A percentile compares a stretch with the other conserved stretches of the same genome.
Evolutionary conservation across 2,888 invertebrate species (phyloP).

Genomic region (Synanthedon tipuliformis): DNA sequence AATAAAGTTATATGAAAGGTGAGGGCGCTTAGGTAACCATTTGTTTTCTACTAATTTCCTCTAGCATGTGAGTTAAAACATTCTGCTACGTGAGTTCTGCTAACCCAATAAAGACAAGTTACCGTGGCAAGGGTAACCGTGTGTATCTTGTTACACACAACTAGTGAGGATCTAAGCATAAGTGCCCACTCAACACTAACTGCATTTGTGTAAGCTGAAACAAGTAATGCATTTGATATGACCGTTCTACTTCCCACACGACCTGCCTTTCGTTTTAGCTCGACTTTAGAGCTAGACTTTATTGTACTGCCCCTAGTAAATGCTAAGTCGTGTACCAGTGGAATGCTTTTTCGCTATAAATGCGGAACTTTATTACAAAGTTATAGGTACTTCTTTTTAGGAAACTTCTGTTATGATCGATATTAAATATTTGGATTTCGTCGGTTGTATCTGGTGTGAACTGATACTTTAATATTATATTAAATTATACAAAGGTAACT

Average conservation of each 20-base stretch:
- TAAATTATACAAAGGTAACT: too few species aligned
- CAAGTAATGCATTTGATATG: constrained; percentile 19
- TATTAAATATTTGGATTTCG: too few species aligned
- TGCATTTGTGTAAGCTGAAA: constrained; percentile 29
- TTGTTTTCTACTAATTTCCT: too few species aligned
- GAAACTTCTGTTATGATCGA: too few species aligned
- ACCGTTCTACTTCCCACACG: constrained; percentile 7
- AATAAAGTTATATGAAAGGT: too few species aligned
- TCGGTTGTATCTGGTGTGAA: too few species aligned
- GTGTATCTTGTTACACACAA: neutral
- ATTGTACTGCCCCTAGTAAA: neutral
- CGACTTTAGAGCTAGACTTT: neutral
- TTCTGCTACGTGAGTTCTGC: too few species aligned
- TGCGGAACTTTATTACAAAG: constrained; percentile 1
- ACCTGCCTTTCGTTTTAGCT: neutral
- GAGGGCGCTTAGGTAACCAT: too few species aligned
- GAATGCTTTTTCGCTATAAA: neutral
- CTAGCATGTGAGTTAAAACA: too few species aligned
- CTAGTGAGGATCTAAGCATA: constrained; percentile 9
- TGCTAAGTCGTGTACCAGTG: neutral
- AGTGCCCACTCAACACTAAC: constrained; percentile 33
- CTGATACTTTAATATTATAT: too few species aligned
- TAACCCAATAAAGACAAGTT: neutral
- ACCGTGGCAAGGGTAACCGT: neutral
- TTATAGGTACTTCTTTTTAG: too few species aligned